Conservation (phyloP, 2,888 invertebrate genomes). For the Opisthograptis luteolata region DNA sequence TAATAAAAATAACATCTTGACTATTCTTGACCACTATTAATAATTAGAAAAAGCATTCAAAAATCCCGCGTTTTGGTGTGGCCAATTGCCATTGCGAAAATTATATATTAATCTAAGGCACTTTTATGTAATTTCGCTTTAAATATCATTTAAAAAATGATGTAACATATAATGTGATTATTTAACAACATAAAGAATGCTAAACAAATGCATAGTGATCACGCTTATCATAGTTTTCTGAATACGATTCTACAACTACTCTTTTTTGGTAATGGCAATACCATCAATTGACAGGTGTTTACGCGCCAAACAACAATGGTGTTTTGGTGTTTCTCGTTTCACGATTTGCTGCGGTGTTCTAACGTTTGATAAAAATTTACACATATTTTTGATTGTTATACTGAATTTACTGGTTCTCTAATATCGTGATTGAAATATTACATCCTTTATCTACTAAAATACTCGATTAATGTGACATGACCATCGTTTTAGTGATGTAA, state of each 20-base stretch:
- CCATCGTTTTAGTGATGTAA: conserved; percentile 17
- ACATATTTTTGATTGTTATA: conserved; percentile 47
- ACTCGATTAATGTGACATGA: conserved; percentile 11
- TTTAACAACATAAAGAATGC: too few relatives aligned
- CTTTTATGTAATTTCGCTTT: too few relatives aligned
- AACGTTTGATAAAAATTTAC: conserved; percentile 55
- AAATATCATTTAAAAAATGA: too few relatives aligned
- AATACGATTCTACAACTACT: not conserved
- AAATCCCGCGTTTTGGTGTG: not conserved
- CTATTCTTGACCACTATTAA: too few relatives aligned
- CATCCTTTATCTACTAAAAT: conserved; percentile 11
- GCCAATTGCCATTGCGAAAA: too few relatives aligned
- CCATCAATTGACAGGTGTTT: conserved; percentile 61
- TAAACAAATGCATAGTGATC: too few relatives aligned
- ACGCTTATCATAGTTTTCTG: too few relatives aligned
- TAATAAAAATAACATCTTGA: too few relatives aligned
- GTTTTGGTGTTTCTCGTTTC: too few relatives aligned
- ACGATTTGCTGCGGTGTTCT: conserved; percentile 44
- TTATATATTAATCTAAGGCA: too few relatives aligned
- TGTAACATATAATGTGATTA: too few relatives aligned
- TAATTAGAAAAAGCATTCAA: not conserved
- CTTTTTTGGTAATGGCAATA: conserved; percentile 9
- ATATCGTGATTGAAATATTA: conserved; percentile 26
- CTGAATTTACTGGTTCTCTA: conserved; percentile 29
- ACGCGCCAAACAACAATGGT: conserved; percentile 83